A percentile compares a stretch with the other conserved stretches of the same genome.
Conservation (phyloP, 2,888 invertebrate genomes). For the Chromoteleia sp. region DNA sequence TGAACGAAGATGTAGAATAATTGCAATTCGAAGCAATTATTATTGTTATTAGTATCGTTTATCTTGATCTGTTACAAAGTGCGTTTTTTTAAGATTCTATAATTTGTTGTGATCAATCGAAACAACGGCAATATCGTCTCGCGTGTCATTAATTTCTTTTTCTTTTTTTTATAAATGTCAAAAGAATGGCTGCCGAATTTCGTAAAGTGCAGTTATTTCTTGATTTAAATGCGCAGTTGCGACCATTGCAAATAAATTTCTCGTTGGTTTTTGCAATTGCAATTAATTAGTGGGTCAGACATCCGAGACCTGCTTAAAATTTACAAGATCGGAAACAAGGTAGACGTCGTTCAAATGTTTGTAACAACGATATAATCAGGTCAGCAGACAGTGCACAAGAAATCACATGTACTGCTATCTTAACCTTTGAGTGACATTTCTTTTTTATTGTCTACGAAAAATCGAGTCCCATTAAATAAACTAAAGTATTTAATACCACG, state of each 20-base stretch:
- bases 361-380: conserved; percentile 56
- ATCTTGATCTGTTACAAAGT: background rate
- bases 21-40: background rate
- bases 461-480: background rate
- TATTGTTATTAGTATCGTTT: background rate
- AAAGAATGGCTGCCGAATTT: conserved; percentile 15
- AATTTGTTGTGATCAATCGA: too few relatives aligned
- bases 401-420: conserved; percentile 67
- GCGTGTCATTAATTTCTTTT: conserved; percentile 2
- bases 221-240: background rate
- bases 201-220: background rate
- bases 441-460: conserved; percentile 46
- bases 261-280: conserved; percentile 7
- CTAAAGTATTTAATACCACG: background rate
- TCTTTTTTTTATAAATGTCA: conserved; percentile 3
- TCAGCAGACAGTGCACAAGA: conserved; percentile 68
- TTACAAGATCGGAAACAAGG: conserved; percentile 41
- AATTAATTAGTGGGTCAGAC: conserved; percentile 25
- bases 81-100: background rate
- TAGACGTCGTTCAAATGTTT: conserved; percentile 47
- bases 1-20: too few relatives aligned
- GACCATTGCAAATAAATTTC: background rate
- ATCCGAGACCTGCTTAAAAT: conserved; percentile 23
- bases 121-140: background rate
- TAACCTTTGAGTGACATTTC: conserved; percentile 59